Base-by-base conservation (phyloP, 37 sponge, comb jelly and placozoan species). In the Bolinopsis microptera region DNA sequence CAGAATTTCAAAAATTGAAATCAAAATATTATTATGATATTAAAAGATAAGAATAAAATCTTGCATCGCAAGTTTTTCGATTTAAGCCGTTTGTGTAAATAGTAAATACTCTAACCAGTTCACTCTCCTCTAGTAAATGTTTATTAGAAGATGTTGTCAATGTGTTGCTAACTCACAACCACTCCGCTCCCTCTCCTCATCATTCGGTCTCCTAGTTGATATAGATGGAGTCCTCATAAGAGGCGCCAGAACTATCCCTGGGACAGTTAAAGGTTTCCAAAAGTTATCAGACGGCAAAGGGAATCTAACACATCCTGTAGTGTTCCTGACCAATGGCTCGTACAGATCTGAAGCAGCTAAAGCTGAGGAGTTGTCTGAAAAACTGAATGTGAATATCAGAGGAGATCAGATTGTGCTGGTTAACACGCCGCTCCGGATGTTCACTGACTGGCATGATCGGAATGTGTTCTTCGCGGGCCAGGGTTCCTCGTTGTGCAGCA, bases 181-280 rank as follows among this genome's bases (percentile, higher is more conserved):
- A 5, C 61, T 48, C 13, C 61, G 61, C 13, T 18, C 61, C 61
- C 61, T 48, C 61, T 48, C 90, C 41, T 41, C 90, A 0, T 30
- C 90, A 38, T 86, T 86, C 28, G 90, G 90, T n/a, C 90, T 86
- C 27, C 41, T 86, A 25, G 67, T 86, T 40, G 90, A 86, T 23
- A 86, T 86, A 25, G 90, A 86, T 23, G 90, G 90, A 1, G 90
- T 86, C 18, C 67, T 86, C 0, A n/a, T 86, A 41, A 1, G 90
- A 2, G 90, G 90, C 1, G 26, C 90, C 2, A 1, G 36, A 21
- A 86, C 90, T 26, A 40, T 86, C 5, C 67, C 48, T 5, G 68
- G 68, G 0, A 86, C 90, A 39, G 67, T 86, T 41, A 61, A 86
- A 18, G 90, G 67, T 35, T 86, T 86, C 68, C 9, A 38, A 30